Evolutionary conservation across 2,888 invertebrate genomes (phyloP), one percentile per base, ranked within the genome.

Genomic region (Ormyrus nitidulus): DNA sequence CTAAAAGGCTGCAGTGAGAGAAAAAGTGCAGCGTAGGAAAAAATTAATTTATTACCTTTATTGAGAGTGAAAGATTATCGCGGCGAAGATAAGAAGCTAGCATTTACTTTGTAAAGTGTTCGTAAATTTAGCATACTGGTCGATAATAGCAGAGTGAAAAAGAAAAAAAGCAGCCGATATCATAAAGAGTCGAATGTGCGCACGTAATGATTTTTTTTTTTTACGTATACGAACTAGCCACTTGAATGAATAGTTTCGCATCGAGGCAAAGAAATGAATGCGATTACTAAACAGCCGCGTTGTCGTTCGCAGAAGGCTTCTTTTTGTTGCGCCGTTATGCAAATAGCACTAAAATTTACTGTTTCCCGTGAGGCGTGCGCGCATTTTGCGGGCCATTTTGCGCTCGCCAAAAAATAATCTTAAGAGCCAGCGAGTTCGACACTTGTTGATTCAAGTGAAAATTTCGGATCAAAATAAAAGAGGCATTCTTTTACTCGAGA

Each of bases 391-490:
- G 5, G 19, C 6, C 9, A 62, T 58, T 62, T 62, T 44, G 44
- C 75, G n/a, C 6, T 19, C 9, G 49, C 53, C 13, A 56, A 62
- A 61, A 76, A 62, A 64, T 13, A 69, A 13, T 49, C 76, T 62
- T 56, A 56, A 69, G 34, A 10, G 58, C 34, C 6, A 34, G 0
- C 11, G 49, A 19, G 34, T n/a, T 19, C 54, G 48, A 77, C 34
- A 70, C 62, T 62, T 77, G 56, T 77, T 77, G 69, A 77, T 61
- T 77, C 69, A 77, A 77, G 76, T 77, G 62, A 77, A 77, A 76
- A 77, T 70, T 77, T 54, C 49, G 34, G 34, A 34, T 34, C 34
- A 34, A 34, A 34, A 34, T 34, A 34, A 34, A 34, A 34, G 4
- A 34, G 34, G 34, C 34, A 34, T 34, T 34, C 34, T 34, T 34